A percentile compares a stretch with the other conserved stretches of the same genome.
These are phyloP conservation scores for Gerris lacustris DNA, from an alignment of 2,888 invertebrate species.

Conservation along the genomic window DNA sequence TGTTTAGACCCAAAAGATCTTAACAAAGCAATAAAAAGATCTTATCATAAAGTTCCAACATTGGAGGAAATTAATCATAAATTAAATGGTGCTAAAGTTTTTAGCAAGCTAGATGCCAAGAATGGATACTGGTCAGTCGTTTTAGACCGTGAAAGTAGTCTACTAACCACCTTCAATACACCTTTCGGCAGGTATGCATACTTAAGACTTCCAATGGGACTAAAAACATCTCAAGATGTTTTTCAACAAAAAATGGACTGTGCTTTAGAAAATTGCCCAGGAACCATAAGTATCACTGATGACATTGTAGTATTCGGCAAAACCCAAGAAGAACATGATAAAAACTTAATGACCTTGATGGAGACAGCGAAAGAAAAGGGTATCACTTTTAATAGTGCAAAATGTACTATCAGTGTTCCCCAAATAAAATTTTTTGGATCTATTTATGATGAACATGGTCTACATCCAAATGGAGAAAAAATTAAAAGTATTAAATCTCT, in stretches of 20 bases:
- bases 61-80: background rate
- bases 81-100: background rate
- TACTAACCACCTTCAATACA: background rate
- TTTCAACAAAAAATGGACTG: background rate
- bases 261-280: background rate
- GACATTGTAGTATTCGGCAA: background rate
- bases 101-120: background rate
- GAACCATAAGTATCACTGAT: too few species aligned
- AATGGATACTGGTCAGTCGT: background rate
- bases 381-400: too few species aligned
- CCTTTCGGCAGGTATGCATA: background rate
- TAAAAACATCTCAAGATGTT: too few species aligned
- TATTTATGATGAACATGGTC: too few species aligned
- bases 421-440: too few species aligned
- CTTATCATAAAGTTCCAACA: background rate
- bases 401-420: too few species aligned
- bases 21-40: conserved; percentile 1
- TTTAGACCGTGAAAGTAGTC: background rate
- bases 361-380: too few species aligned
- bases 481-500: too few species aligned
- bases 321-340: background rate
- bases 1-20: background rate
- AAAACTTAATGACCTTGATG: too few species aligned
- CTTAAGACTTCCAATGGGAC: background rate
- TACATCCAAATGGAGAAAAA: too few species aligned